Conservation (phyloP, 2,797 vertebrate species). For the Tokudaia muenninki region DNA sequence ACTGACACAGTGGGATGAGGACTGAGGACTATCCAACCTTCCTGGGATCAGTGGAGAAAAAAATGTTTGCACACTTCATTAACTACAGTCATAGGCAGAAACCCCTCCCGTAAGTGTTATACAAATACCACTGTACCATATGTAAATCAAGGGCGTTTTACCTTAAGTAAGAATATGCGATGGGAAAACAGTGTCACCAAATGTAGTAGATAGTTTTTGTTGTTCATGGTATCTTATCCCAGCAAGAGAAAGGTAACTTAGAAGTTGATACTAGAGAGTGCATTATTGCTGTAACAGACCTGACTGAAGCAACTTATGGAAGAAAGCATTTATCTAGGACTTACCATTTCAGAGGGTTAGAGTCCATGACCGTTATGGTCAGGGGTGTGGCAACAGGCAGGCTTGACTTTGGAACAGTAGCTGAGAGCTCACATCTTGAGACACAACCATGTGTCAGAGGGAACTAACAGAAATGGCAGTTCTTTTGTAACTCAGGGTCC, state of each 20-base stretch:
- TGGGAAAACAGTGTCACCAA: conserved; percentile 24
- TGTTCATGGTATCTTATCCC: neutral
- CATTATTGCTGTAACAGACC: neutral
- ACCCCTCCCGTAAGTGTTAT: neutral
- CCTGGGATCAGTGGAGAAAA: neutral
- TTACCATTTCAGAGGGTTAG: neutral
- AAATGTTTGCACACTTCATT: neutral
- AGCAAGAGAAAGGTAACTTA: neutral
- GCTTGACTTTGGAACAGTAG: neutral
- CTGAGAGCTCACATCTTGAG: neutral
- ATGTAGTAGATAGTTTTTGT: neutral
- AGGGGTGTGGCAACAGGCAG: neutral
- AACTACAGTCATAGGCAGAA: neutral
- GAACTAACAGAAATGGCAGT: neutral
- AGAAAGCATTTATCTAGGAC: neutral
- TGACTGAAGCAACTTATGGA: neutral
- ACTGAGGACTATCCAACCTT: neutral
- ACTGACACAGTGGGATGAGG: neutral
- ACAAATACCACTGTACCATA: neutral
- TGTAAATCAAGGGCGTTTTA: neutral
- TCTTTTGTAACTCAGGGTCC: too few species aligned
- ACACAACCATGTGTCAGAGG: neutral
- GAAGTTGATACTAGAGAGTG: neutral
- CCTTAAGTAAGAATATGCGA: neutral
- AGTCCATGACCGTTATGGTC: neutral